A percentile compares a stretch with the other conserved stretches of the same genome.
Evolutionary conservation across 2,113 vertebrate genomes (phyloP).

Genomic region (Dendrocopos noguchii): DNA sequence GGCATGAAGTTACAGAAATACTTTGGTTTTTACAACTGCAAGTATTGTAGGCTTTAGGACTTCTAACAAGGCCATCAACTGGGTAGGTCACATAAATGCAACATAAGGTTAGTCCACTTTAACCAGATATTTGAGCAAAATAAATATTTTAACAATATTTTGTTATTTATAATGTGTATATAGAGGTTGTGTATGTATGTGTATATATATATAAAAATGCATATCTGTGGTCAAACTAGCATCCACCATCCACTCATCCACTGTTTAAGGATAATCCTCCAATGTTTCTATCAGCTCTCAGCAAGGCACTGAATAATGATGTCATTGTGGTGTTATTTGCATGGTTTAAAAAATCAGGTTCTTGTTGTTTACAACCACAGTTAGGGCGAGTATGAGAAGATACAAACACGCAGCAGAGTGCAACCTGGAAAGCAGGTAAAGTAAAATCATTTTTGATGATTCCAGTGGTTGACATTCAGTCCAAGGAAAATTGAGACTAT

Average conservation of each 20-base stretch:
- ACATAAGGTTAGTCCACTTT: background rate
- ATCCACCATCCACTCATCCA: background rate
- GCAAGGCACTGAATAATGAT: background rate
- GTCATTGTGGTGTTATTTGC: background rate
- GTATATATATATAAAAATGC: background rate
- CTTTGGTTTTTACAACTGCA: background rate
- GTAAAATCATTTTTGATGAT: background rate
- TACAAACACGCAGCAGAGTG: background rate
- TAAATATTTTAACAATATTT: slow-evolving; percentile 54
- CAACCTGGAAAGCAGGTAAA: background rate
- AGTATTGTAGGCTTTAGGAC: background rate
- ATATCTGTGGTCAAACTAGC: background rate
- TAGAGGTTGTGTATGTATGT: background rate
- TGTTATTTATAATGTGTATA: slow-evolving; percentile 65
- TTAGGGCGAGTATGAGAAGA: background rate
- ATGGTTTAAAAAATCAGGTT: background rate
- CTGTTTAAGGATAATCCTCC: background rate
- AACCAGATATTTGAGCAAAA: slow-evolving; percentile 26
- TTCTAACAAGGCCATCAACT: background rate
- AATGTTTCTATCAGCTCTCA: background rate
- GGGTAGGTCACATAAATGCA: background rate
- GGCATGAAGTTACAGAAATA: background rate
- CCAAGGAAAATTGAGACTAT: background rate
- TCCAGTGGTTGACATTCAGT: background rate
- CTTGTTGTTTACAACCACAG: background rate